These are phyloP conservation scores for Beris chalybata DNA, from an alignment of 2,888 invertebrate genomes.

Conservation along the genomic window DNA sequence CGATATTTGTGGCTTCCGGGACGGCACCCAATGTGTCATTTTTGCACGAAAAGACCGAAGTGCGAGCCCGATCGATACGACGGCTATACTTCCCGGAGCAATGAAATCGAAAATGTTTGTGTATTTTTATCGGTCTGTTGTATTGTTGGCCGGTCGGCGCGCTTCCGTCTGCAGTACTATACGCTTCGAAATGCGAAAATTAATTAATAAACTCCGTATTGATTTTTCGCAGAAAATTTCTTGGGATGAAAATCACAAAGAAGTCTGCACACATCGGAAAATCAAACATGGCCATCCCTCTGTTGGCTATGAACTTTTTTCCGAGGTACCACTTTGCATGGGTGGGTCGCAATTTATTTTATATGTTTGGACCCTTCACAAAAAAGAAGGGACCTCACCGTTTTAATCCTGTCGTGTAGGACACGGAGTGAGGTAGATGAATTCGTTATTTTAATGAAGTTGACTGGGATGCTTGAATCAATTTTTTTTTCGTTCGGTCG, in stretches of 20 bases:
- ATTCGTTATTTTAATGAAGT: no score
- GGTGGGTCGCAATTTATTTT: not conserved
- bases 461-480: not conserved
- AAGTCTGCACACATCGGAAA: conserved; percentile 1
- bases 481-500: not conserved
- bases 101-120: not conserved
- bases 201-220: not conserved
- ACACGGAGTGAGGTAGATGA: no score
- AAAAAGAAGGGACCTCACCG: no score
- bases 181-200: no score
- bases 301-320: not conserved
- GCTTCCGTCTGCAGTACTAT: no score
- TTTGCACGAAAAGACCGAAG: not conserved
- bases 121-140: not conserved
- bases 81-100: not conserved
- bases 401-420: no score
- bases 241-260: conserved; percentile 7
- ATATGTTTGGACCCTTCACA: no score
- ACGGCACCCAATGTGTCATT: no score
- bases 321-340: not conserved
- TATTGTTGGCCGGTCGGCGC: no score
- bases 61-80: conserved; percentile 1
- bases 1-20: no score
- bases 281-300: conserved; percentile 18
- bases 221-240: conserved; percentile 18